Conservation (phyloP, 2,797 vertebrate species). For the Silurus aristotelis region DNA sequence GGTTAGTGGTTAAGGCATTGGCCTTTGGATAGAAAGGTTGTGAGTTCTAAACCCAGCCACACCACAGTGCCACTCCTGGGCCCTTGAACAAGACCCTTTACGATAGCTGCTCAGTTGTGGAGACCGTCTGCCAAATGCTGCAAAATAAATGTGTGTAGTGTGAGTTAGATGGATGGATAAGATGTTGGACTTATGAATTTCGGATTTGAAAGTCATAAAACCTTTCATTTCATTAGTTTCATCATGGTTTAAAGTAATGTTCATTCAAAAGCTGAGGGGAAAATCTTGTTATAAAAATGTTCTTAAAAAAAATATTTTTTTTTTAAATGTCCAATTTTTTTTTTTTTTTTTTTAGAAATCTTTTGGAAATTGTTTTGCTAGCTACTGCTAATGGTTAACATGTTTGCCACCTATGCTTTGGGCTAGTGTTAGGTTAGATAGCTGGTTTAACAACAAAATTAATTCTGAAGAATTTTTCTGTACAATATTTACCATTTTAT, state of each 20-base stretch:
- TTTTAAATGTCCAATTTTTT: not conserved
- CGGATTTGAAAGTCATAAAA: not conserved
- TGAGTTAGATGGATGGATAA: too few species aligned
- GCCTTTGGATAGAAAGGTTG: too few species aligned
- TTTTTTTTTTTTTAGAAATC: not conserved
- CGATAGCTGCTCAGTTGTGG: too few species aligned
- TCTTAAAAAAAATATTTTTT: not conserved
- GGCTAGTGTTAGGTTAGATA: not conserved
- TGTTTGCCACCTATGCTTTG: not conserved
- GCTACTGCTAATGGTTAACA: not conserved
- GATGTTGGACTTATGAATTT: not conserved
- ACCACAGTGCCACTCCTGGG: too few species aligned
- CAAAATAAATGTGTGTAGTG: too few species aligned
- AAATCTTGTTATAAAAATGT: too few species aligned
- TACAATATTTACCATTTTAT: not conserved
- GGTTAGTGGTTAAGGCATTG: too few species aligned
- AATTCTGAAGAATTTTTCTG: not conserved
- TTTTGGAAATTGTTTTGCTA: not conserved
- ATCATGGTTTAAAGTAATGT: not conserved
- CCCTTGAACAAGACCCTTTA: too few species aligned
- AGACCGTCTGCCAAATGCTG: too few species aligned
- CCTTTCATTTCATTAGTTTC: not conserved
- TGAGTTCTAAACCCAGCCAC: too few species aligned
- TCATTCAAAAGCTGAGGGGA: not conserved
- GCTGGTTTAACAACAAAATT: not conserved